Evolutionary conservation across 2,113 vertebrate species (phyloP), one percentile per base, ranked within the genome.

Genomic region (Hemicordylus capensis): DNA sequence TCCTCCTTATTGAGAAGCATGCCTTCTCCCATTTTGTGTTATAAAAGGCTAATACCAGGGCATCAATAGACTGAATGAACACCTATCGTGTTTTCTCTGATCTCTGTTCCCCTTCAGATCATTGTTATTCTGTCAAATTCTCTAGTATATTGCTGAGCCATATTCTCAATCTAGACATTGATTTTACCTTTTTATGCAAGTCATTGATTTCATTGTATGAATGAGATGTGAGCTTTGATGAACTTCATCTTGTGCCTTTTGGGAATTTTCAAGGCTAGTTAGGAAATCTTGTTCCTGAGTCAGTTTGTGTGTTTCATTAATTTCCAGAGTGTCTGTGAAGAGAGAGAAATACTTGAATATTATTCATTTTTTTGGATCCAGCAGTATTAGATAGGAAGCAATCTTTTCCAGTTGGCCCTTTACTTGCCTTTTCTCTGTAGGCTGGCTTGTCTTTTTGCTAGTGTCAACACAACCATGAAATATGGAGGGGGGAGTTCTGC

Each of bases 231-330:
- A 61, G 76, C 26, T 85, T 76, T 86, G 76, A 66, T 86, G 85
- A 88, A 84, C 44, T 84, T 90, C 72, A 73, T 85, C 79, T 84
- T 84, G 64, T 1, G 42, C 70, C 37, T 89, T 90, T 80, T 85
- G 80, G 85, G 90, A 90, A 83, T 89, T 37, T 86, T 88, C 51
- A 81, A 74, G 88, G 82, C 88, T 92, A 88, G 84, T 90, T 90
- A 89, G 90, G 80, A 83, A 87, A 66, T 90, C 1, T 0, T 89
- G 44, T 83, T 82, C 59, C 51, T 82, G 63, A 82, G 24, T 90
- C 69, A 76, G 42, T 79, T 89, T 87, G n/a, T 89, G 3, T 87
- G 44, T 86, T 90, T 92, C 87, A 85, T 90, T 89, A 89, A 85
- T 56, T 69, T 89, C 28, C 28, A 82, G 77, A 88, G 51, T 19